phyloP scores from a whole-genome alignment of 2,888 invertebrate genomes.

The Cosmia trapezina region DNA sequence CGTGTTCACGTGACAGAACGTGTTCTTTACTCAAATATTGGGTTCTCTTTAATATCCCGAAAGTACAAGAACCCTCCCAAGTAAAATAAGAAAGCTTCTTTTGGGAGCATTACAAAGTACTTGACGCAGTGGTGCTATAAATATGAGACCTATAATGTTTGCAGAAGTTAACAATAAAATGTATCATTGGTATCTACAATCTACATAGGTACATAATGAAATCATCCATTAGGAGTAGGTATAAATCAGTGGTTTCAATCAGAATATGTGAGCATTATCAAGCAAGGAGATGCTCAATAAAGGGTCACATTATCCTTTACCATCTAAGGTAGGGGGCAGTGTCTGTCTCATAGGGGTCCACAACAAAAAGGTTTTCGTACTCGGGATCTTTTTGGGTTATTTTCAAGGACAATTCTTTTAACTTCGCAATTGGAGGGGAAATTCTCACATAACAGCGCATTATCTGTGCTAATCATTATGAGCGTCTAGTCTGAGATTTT shows the following conservation, averaged over 20 bases:
- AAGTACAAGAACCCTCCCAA: background rate
- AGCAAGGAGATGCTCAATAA: conserved; percentile 71
- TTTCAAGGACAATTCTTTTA: conserved; percentile 78
- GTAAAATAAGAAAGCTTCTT: background rate
- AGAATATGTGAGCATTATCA: conserved; percentile 55
- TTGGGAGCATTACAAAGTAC: conserved; percentile 1
- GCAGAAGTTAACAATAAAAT: conserved; percentile 15
- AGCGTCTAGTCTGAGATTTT: conserved; percentile 43
- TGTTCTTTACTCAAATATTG: background rate
- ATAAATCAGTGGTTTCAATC: conserved; percentile 39
- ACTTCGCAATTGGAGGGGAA: conserved; percentile 60
- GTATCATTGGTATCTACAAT: conserved; percentile 26
- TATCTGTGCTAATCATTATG: conserved; percentile 51
- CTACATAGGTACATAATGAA: conserved; percentile 14
- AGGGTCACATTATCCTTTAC: conserved; percentile 73
- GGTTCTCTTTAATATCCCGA: background rate
- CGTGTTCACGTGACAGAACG: background rate
- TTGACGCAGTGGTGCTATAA: background rate
- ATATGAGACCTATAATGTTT: conserved; percentile 1
- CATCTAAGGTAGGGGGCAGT: conserved; percentile 71
- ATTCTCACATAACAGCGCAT: conserved; percentile 43
- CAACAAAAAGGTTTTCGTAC: conserved; percentile 76
- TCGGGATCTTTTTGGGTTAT: conserved; percentile 78
- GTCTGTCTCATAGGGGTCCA: conserved; percentile 75
- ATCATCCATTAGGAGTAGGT: conserved; percentile 35